Evolutionary conservation across 2,797 vertebrate genomes (phyloP), one percentile per base, ranked within the genome.

Genomic region (Ciconia nigra): DNA sequence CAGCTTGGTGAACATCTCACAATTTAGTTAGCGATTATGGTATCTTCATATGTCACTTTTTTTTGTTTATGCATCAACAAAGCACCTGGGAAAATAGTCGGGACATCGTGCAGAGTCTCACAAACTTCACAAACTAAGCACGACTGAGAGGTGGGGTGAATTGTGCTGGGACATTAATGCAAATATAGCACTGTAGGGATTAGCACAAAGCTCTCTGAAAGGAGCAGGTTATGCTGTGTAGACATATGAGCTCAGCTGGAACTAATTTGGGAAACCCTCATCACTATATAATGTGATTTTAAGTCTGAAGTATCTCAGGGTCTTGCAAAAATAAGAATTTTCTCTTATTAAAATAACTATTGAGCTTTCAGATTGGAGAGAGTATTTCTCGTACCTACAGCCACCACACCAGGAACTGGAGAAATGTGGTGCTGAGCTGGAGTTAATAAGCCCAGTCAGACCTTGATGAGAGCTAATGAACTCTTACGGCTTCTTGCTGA

Each of bases 401-500:
- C 51, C 71, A 33, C 11, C 41, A 81, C 87, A 80, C 62, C 49
- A 93, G 70, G 70, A 86, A 42, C 61, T 42, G 69, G 57, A 54
- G 66, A 81, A 90, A 74, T 13, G 42, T 0, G 1, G 42, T 42
- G 79, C 71, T 83, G 81, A 91, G 71, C 19, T 80, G 79, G 62
- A 84, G 35, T 72, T 95, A 96, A 89, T 81, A 90, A 96, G 37
- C 73, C 51, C 62, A 87, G 70, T 49, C 74, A 92, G 89, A 84
- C 39, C 74, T 35, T 71, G 67, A 92, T 59, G 67, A 63, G 44
- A 92, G 63, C 35, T 92, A 89, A 93, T 66, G 66, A 89, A 90
- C 74, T 79, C 92, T 52, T n/a, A 25, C 0, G 3, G 62, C 67
- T 87, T 82, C 83, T 87, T 67, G 58, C 67, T 84, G 58, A 79